phyloP scores from a whole-genome alignment of 2,797 vertebrate species.

The Smutsia temminckii region DNA sequence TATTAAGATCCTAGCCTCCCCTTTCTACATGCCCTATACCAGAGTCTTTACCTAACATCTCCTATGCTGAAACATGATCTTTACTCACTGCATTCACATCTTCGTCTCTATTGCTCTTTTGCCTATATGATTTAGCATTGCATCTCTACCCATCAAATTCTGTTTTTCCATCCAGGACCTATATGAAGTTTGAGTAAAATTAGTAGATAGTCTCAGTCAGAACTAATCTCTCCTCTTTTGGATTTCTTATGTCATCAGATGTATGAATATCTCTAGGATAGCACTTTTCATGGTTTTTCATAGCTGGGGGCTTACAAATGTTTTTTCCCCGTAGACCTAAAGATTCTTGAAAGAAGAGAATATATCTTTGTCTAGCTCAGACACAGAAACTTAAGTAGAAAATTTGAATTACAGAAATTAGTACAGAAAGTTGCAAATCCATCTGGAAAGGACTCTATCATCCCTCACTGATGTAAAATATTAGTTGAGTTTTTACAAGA shows the following conservation, averaged over 20 bases:
- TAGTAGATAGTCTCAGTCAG: neutral
- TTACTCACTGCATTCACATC: neutral
- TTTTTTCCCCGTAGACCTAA: neutral
- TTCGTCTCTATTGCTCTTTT: neutral
- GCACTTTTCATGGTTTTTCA: neutral
- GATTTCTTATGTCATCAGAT: neutral
- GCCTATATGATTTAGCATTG: neutral
- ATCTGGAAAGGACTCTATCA: neutral
- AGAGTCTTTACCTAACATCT: neutral
- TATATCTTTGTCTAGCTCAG: neutral
- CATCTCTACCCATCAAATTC: neutral
- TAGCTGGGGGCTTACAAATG: neutral
- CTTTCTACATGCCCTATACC: neutral
- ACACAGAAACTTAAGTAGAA: neutral
- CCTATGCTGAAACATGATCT: neutral
- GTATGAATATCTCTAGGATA: neutral
- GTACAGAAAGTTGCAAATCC: neutral
- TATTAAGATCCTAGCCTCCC: neutral
- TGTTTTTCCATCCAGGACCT: neutral
- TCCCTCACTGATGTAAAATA: neutral
- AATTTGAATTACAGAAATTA: neutral
- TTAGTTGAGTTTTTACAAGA: neutral
- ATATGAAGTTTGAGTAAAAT: neutral
- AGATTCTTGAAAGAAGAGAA: neutral
- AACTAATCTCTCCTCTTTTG: neutral